Base-by-base conservation (phyloP, 2,888 invertebrate genomes). In the Scelioninae gen. 2 region DNA sequence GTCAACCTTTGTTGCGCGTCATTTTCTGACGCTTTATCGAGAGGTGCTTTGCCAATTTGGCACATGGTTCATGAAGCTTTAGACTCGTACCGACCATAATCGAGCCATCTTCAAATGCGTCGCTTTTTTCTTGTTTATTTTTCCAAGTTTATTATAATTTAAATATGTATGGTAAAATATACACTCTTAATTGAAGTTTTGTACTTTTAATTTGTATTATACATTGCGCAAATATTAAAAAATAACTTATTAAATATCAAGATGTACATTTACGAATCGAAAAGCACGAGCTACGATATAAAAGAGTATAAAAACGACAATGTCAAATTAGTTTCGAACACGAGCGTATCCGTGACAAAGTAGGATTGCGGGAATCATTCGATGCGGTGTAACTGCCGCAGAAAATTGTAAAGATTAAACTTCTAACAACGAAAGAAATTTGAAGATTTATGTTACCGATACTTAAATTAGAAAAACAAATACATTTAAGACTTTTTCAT, bases 331-430 rank as follows among this genome's bases (percentile, higher is more conserved):
- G 76, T 74, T 74, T 75, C 71, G 71, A 76, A 81, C 82, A 80
- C 80, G 81, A 81, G 81, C 81, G 80, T 81, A 77, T 76, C 82
- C 78, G 81, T 83, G 81, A 81, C 82, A 78, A 81, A 81, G 78
- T 78, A 68, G 72, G 63, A 75, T 73, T 65, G 71, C 73, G 71
- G 61, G 67, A 73, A 75, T 65, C 65, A 74, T 74, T 74, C 74
- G 76, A 73, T 35, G 63, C 75, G 77, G 64, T 74, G 64, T 68
- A 67, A 74, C 73, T 74, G 64, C 71, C 68, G 71, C 65, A 70
- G 58, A 70, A 70, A 73, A 76, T 76, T 52, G 57, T 61, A 55
- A 50, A 74, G 73, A 71, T 74, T 74, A 61, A 61, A 70, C 67
- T 72, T 67, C 41, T 68, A 69, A 45, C 45, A 64, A 41, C 41